Evolutionary conservation across 1,140 invertebrate genomes (phyloP), one percentile per base, ranked within the genome.

Genomic region (Macrocentrus cingulum): DNA sequence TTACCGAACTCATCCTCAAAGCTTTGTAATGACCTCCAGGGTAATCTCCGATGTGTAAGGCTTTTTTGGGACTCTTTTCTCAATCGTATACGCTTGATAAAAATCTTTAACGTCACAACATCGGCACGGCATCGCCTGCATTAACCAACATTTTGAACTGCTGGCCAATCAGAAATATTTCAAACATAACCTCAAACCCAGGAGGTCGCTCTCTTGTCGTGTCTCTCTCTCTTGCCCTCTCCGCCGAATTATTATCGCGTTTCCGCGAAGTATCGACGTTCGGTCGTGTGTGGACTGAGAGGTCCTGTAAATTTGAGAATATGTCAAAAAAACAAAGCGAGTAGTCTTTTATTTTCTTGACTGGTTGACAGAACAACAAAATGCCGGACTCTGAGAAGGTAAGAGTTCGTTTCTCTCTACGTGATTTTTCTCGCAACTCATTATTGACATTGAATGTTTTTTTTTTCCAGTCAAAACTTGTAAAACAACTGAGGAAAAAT

Each of bases 401-500:
- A 34, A 49, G n/a, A n/a, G n/a, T n/a, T 34, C 18, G 7, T 48
- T 25, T 15, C 15, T 5, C 18, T 29, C 36, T 18, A 49, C 18
- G 46, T 25, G n/a, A 48, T 39, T 39, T 4, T 39, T 5, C 2
- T 39, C 29, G 6, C 11, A 34, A 34, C 29, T 7, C 11, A 7
- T 39, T 39, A 13, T 39, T 39, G 25, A 4, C 8, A 39, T 39
- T 55, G 1, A 2, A 49, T 48, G 15, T 2, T 49, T 60, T 56
- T 53, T 16, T 8, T 1, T 82, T 82, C 13, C 66, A 90, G 87
- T 87, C 88, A 59, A 84, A 86, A 57, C 83, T 86, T 64, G 83
- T 89, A 50, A 88, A 87, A 65, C 85, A 85, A 65, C 70, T 93
- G 15, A 91, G 90, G 67, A 83, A 87, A 58, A 82, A 86, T 62